These are phyloP conservation scores for Sarcoramphus papa DNA, from an alignment of 2,797 vertebrate species.

Conservation along the genomic window DNA sequence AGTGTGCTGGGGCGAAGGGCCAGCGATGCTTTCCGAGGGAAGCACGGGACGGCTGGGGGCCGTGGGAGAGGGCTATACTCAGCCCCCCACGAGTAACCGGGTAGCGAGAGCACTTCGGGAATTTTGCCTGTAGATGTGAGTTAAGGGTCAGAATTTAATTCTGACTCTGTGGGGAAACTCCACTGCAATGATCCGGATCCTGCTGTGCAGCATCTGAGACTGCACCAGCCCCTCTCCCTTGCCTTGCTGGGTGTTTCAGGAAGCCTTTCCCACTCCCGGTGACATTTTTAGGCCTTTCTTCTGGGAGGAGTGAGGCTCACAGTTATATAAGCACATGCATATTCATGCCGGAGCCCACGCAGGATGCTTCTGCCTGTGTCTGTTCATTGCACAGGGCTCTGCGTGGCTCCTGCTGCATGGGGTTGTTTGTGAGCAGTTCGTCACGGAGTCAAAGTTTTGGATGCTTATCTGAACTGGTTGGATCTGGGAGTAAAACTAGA, in stretches of 20 bases:
- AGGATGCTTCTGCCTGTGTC: fast-evolving
- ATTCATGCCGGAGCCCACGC: background rate
- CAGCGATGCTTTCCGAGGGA: background rate
- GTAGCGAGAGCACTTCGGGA: background rate
- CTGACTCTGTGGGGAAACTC: background rate
- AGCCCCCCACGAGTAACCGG: background rate
- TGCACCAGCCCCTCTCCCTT: background rate
- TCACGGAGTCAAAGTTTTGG: background rate
- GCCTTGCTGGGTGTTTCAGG: background rate
- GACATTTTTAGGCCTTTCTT: background rate
- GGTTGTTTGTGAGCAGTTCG: background rate
- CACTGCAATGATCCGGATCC: background rate
- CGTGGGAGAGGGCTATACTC: background rate
- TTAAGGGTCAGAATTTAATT: background rate
- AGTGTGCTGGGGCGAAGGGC: background rate
- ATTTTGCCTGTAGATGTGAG: background rate
- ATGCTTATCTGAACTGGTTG: conserved; percentile 1
- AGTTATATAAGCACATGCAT: background rate
- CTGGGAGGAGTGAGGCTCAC: background rate
- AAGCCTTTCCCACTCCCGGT: background rate
- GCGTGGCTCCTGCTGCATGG: background rate
- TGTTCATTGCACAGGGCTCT: fast-evolving
- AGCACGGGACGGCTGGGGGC: fast-evolving
- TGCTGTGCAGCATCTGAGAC: background rate
- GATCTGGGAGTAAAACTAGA: background rate